Evolutionary conservation across 2,797 vertebrate species (phyloP), one percentile per base, ranked within the genome.

Genomic region (Antrozous pallidus): DNA sequence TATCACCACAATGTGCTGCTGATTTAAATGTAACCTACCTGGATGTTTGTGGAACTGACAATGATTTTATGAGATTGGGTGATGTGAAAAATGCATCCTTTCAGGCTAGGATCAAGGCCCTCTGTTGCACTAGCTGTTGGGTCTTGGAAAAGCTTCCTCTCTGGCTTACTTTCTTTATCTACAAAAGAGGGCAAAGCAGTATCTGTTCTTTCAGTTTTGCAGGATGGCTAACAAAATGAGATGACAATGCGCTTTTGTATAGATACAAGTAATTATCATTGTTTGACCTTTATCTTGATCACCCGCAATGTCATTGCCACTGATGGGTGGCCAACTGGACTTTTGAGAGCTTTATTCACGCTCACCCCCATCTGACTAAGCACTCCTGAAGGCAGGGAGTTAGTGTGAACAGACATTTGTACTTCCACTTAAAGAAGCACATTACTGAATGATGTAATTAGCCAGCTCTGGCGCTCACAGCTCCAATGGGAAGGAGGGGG

Each of bases 171-270:
- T 47, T 65, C 31, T 87, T 82, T 16, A 83, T 51, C 63, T 42
- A 89, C 22, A 69, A 73, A 91, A 77, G 9, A 95, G 14, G 67
- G 14, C 20, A 74, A 56, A 89, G 9, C 3, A 83, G 0, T 26
- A 77, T 14, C 70, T 75, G 49, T 10, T 2, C 17, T 61, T 89
- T 83, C 36, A 42, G 47, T 80, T 89, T 63, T 77, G 47, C 12
- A 94, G 69, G 75, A 84, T 33, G 40, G 92, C 42, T 77, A 92
- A 79, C 18, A 88, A 75, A 90, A 83, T 36, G 61, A 94, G 31
- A 85, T 36, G 51, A 49, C 20, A 54, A 33, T 14, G 9, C 36
- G 75, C 17, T 73, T 93, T 36, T 33, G 18, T 20, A 63, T 0
- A 83, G 80, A 54, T 9, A 90, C 3, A 67, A 83, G 8, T 69